Evolutionary conservation across 2,888 invertebrate species (phyloP).

Genomic region (Acrobeloides nanus): DNA sequence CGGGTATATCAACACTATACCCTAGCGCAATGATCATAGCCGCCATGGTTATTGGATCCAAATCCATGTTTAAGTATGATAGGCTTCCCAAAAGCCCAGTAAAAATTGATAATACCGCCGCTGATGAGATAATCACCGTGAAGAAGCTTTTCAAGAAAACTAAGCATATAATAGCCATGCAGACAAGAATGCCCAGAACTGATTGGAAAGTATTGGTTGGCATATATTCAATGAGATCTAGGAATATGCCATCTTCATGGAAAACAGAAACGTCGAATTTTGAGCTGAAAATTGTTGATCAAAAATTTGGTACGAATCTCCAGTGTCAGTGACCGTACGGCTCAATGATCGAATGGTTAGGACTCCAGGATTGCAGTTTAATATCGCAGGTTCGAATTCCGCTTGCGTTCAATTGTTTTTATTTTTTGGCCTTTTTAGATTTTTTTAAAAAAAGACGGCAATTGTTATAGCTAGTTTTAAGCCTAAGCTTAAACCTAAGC

Average conservation of each 20-base stretch:
- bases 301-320: background rate
- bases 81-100: slow-evolving; percentile 39
- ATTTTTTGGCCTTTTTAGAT: no score
- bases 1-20: slow-evolving; percentile 47
- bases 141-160: slow-evolving; percentile 39
- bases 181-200: slow-evolving; percentile 35
- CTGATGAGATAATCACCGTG: slow-evolving; percentile 33
- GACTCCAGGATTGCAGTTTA: no score
- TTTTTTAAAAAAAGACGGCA: no score
- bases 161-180: slow-evolving; percentile 43
- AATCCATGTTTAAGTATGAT: slow-evolving; percentile 31
- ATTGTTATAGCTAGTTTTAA: no score
- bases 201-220: slow-evolving; percentile 33
- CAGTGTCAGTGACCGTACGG: no score
- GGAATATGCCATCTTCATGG: slow-evolving; percentile 32
- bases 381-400: no score
- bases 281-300: background rate
- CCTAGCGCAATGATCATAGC: slow-evolving; percentile 44
- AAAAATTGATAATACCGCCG: slow-evolving; percentile 24
- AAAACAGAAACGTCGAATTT: slow-evolving; percentile 32
- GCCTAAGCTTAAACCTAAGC: no score
- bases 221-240: slow-evolving; percentile 33
- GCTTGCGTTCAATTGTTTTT: no score
- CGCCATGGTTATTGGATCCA: slow-evolving; percentile 46
- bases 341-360: no score